Evolutionary conservation across 92 coral and sea anemone genomes (phyloP).

Genomic region (Actinernus sp.): DNA sequence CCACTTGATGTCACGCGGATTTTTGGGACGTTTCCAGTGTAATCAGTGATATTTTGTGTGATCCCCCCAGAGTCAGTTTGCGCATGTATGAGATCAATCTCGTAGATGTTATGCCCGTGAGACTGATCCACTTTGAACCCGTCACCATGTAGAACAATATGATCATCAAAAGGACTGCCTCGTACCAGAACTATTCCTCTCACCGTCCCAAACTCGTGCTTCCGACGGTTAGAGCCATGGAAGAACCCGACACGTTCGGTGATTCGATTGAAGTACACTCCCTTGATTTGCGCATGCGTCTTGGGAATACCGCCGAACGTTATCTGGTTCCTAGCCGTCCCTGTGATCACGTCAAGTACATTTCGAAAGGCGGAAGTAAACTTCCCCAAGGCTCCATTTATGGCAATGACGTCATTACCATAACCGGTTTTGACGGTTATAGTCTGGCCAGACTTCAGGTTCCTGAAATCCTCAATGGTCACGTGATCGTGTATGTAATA

Average conservation of each 20-base stretch:
- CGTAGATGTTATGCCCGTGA: conserved; percentile 34
- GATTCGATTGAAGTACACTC: conserved; percentile 24
- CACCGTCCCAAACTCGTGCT: conserved; percentile 35
- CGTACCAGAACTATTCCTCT: conserved; percentile 34
- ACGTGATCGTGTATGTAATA: conserved; percentile 26
- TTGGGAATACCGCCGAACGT: conserved; percentile 34
- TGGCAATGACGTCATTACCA: conserved; percentile 36
- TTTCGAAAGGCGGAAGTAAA: conserved; percentile 19
- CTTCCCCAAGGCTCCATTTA: conserved; percentile 25
- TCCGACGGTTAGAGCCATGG: conserved; percentile 22
- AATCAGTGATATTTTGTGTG: conserved; percentile 20
- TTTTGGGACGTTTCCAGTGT: conserved; percentile 20
- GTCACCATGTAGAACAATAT: conserved; percentile 28
- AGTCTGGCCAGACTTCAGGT: conserved; percentile 21
- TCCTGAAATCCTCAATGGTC: conserved; percentile 27
- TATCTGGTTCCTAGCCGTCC: conserved; percentile 21
- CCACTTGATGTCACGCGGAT: conserved; percentile 27
- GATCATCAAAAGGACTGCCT: conserved; percentile 38
- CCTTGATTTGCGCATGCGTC: conserved; percentile 28
- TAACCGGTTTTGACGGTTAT: conserved; percentile 30
- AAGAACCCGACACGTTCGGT: conserved; percentile 28
- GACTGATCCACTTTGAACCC: conserved; percentile 28
- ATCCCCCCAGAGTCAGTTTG: conserved; percentile 14
- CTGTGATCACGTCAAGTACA: conserved; percentile 34
- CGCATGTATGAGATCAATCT: conserved; percentile 17